A percentile compares a stretch with the other conserved stretches of the same genome.
These are phyloP conservation scores for Ephestia elutella DNA, from an alignment of 1,140 invertebrate species.

Conservation along the genomic window DNA sequence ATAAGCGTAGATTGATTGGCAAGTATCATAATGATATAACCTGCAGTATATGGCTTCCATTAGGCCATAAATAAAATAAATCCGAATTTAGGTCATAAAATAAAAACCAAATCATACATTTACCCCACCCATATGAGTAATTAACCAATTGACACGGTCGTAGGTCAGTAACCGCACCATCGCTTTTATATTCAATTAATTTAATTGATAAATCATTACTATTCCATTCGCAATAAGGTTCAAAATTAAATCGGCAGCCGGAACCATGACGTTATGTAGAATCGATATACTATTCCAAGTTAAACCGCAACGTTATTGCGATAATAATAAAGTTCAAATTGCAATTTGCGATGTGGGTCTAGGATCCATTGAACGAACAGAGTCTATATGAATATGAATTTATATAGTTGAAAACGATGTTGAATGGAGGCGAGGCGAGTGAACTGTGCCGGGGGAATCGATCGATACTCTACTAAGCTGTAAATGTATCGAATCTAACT, in stretches of 20 bases:
- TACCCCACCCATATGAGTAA: neutral
- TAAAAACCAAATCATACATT: too few species aligned
- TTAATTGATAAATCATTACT: neutral
- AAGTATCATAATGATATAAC: too few species aligned
- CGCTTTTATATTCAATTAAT: neutral
- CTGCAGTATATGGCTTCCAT: too few species aligned
- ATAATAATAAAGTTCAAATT: neutral
- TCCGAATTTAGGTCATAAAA: too few species aligned
- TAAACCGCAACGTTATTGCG: neutral
- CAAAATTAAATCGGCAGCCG: neutral
- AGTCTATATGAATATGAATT: neutral
- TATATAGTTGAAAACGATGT: neutral
- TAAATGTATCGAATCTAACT: neutral
- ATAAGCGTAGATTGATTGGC: too few species aligned
- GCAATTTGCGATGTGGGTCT: neutral
- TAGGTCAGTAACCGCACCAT: neutral
- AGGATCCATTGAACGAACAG: neutral
- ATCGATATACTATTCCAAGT: neutral
- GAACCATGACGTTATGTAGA: neutral
- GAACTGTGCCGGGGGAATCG: neutral
- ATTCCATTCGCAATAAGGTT: neutral
- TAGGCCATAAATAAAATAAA: too few species aligned
- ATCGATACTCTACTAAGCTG: neutral
- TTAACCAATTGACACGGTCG: neutral
- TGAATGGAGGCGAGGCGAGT: neutral